These are phyloP conservation scores for Ochropacha duplaris DNA, from an alignment of 2,888 invertebrate genomes.

Conservation along the genomic window DNA sequence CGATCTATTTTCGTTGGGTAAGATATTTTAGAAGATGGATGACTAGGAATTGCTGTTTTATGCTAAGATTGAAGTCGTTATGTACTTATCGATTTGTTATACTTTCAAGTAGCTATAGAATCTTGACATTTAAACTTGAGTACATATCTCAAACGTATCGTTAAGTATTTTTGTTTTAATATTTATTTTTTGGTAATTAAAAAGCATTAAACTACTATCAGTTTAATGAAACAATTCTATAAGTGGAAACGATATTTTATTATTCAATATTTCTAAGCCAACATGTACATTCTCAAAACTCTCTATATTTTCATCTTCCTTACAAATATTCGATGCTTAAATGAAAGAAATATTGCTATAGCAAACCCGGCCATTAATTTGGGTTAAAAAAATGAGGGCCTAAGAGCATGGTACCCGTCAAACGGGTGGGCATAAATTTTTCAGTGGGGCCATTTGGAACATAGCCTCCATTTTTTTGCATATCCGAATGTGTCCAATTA, in stretches of 20 bases:
- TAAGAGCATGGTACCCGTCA: conserved; percentile 49
- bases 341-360: conserved; percentile 38
- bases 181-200: too few species aligned
- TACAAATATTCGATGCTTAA: conserved; percentile 15
- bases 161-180: too few species aligned
- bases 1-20: background rate
- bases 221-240: too few species aligned
- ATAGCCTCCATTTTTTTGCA: conserved; percentile 60
- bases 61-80: background rate
- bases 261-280: background rate
- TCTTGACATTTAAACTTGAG: background rate
- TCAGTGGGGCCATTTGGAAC: conserved; percentile 56
- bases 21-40: background rate
- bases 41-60: background rate
- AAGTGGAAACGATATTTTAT: too few species aligned
- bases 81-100: background rate
- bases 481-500: conserved; percentile 71
- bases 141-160: too few species aligned
- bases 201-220: too few species aligned
- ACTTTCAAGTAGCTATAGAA: background rate
- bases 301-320: background rate
- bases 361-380: conserved; percentile 50
- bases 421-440: conserved; percentile 64
- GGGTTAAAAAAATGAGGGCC: conserved; percentile 39
- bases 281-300: background rate